Conservation (phyloP, 2,797 vertebrate genomes). For the Salarias fasciatus region DNA sequence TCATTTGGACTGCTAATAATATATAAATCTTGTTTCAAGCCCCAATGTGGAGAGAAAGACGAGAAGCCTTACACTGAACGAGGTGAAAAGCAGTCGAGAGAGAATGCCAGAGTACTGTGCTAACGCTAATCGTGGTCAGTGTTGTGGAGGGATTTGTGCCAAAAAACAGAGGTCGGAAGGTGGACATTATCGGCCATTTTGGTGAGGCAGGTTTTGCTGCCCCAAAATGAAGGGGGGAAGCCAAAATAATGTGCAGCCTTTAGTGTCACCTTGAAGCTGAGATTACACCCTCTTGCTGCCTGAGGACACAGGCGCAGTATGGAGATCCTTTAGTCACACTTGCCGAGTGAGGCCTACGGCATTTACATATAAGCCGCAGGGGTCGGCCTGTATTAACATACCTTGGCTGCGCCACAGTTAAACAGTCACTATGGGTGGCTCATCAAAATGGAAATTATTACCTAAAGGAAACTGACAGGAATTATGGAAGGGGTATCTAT, state of each 20-base stretch:
- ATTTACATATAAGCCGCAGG: conserved; percentile 79
- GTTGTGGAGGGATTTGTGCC: conserved; percentile 85
- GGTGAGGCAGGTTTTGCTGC: conserved; percentile 89
- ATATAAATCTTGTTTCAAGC: conserved; percentile 83
- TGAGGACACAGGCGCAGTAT: conserved; percentile 78
- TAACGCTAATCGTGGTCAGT: conserved; percentile 79
- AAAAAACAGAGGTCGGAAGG: conserved; percentile 88
- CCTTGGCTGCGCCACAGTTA: conserved; percentile 68
- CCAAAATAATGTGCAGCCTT: conserved; percentile 94
- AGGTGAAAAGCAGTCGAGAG: conserved; percentile 88
- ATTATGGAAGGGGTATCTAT: conserved; percentile 65
- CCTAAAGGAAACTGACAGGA: conserved; percentile 70
- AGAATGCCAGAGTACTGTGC: conserved; percentile 86
- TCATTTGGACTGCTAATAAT: conserved; percentile 62
- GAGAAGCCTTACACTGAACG: conserved; percentile 86
- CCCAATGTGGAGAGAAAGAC: conserved; percentile 83
- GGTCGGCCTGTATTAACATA: conserved; percentile 72
- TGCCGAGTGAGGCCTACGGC: conserved; percentile 64
- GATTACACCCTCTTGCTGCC: conserved; percentile 95
- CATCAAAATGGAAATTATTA: conserved; percentile 82
- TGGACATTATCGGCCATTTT: conserved; percentile 94
- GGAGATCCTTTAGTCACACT: conserved; percentile 80
- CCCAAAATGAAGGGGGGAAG: conserved; percentile 92
- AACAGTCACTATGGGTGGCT: conserved; percentile 74
- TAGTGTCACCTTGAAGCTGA: conserved; percentile 90